Evolutionary conservation across 2,113 vertebrate genomes (phyloP), one percentile per base, ranked within the genome.

Genomic region (Microcebus griseorufus): DNA sequence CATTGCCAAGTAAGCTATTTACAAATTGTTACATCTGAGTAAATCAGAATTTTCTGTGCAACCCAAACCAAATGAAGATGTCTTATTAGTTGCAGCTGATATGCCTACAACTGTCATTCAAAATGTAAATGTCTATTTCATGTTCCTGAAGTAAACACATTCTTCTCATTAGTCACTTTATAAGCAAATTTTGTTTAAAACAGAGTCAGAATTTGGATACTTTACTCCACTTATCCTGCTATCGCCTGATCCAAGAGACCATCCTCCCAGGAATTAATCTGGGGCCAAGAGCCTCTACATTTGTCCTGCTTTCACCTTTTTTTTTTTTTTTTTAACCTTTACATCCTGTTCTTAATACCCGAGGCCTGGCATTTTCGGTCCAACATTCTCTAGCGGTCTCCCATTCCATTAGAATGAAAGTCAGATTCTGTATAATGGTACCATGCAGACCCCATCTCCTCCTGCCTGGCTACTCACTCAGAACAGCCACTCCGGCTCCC

Each of bases 11-110:
- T 60, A 85, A 90, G 58, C 51, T 80, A 14, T 53, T 93, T 90
- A 89, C 42, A 93, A 92, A 96, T 32, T n/a, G 29, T 84, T 76
- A 92, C 34, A 62, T 73, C 60, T 45, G 29, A 88, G 20, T 69
- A 73, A 92, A 83, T 90, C 48, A 70, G 65, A 91, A 92, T 67
- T 96, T 81, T 70, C 25, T 20, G 13, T 65, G 27, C 53, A 67
- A 87, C 20, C 32, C 37, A 93, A 96, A 39, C 32, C 39, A 80
- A 86, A 79, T n/a, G 23, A 97, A 64, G 84, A 60, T 25, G 90
- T 27, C 55, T 7, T 13, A 45, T 27, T 2, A 70, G 8, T 13
- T 29, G 34, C 9, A 25, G 17, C 42, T 53, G 42, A 76, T n/a
- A 39, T 2, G 9, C 29, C 13, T 9, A 8, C 23, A 45, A 62